Conservation (phyloP, 2,797 vertebrate species). For the Salmo trutta region DNA sequence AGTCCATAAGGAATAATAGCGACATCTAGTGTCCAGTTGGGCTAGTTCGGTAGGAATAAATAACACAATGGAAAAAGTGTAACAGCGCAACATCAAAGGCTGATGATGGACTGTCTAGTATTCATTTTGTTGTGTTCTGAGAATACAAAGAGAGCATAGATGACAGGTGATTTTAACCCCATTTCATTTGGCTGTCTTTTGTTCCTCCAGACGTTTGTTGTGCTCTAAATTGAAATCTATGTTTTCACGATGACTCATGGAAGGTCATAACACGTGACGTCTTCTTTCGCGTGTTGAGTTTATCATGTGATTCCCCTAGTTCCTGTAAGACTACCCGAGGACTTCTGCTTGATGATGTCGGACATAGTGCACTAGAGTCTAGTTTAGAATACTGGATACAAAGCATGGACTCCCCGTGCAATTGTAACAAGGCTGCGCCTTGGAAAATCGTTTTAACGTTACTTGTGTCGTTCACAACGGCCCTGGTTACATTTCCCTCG, state of each 20-base stretch:
- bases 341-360: constrained; percentile 76
- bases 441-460: constrained; percentile 29
- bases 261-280: constrained; percentile 40
- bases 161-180: not conserved
- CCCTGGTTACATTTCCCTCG: constrained; percentile 39
- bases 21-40: too few species aligned
- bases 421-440: not conserved
- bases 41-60: too few species aligned
- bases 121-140: not conserved
- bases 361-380: constrained; percentile 34
- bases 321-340: constrained; percentile 61
- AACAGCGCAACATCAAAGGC: not conserved
- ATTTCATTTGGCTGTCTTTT: not conserved
- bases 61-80: not conserved
- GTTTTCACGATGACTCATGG: not conserved
- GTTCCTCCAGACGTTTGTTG: not conserved
- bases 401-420: constrained; percentile 50
- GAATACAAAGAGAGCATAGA: not conserved
- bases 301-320: constrained; percentile 70
- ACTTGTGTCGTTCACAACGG: constrained; percentile 17
- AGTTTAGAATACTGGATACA: constrained; percentile 9
- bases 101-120: not conserved
- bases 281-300: constrained; percentile 67
- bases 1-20: too few species aligned
- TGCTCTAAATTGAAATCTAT: not conserved